These are phyloP conservation scores for Caerostris extrusa DNA, from an alignment of 1,140 invertebrate genomes.

Conservation along the genomic window DNA sequence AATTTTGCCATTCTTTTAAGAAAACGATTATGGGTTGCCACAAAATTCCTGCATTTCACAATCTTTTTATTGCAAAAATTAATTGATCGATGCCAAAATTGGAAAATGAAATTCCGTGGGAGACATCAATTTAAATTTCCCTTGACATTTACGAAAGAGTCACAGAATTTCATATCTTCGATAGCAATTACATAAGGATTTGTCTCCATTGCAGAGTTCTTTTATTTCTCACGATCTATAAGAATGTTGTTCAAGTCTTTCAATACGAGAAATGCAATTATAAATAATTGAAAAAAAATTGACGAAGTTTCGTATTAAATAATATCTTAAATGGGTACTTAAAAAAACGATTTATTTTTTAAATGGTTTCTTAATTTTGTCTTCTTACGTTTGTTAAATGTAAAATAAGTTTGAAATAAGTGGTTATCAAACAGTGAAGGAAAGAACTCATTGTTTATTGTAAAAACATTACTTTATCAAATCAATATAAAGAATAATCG, in stretches of 20 bases:
- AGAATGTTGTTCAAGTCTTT: not conserved
- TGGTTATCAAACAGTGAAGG: no score
- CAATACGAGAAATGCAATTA: not conserved
- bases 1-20: not conserved
- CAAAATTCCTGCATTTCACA: not conserved
- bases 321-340: no score
- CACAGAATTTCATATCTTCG: not conserved
- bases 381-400: no score
- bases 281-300: not conserved
- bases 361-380: no score
- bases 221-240: not conserved
- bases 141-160: not conserved
- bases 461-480: no score
- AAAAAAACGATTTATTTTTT: no score
- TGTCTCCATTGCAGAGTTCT: not conserved
- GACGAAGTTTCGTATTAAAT: no score
- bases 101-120: not conserved
- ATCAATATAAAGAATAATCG: no score
- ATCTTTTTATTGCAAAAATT: not conserved
- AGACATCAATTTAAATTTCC: constrained; percentile 1
- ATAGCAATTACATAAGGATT: not conserved
- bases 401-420: no score
- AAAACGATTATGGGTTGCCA: not conserved
- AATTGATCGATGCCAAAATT: not conserved
- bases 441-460: no score